Evolutionary conservation across 2,113 vertebrate species (phyloP).

Genomic region (Columba janthina): DNA sequence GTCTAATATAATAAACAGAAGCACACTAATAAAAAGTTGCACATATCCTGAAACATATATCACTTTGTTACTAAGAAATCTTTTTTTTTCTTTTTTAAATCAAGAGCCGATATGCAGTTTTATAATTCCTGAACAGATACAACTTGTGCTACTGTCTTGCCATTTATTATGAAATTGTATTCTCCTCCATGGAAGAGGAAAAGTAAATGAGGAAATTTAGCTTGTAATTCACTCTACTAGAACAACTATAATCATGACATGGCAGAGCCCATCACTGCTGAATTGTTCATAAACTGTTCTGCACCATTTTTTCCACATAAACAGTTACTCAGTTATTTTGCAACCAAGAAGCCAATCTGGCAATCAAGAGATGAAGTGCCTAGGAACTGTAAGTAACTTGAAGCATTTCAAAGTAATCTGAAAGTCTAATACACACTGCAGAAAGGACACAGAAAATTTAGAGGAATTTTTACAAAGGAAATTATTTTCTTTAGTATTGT

Average conservation of each 20-base stretch:
- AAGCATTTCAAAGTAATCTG: not conserved
- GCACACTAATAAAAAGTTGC: not conserved
- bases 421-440: not conserved
- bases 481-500: not conserved
- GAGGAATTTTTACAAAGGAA: not conserved
- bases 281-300: constrained; percentile 2
- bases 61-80: not conserved
- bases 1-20: not conserved
- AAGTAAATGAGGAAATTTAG: not conserved
- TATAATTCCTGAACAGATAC: not conserved
- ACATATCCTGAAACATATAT: not conserved
- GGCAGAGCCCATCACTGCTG: not conserved
- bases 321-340: constrained; percentile 7
- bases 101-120: not conserved
- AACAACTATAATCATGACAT: not conserved
- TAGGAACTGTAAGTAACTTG: not conserved
- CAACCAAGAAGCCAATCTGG: not conserved
- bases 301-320: not conserved
- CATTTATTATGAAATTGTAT: constrained; percentile 11
- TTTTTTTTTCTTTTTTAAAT: not conserved
- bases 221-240: not conserved
- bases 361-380: not conserved
- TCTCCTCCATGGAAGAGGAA: not conserved
- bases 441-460: not conserved
- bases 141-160: not conserved